Evolutionary conservation across 2,888 invertebrate genomes (phyloP), one percentile per base, ranked within the genome.

Genomic region (Philopedon plagiatum): DNA sequence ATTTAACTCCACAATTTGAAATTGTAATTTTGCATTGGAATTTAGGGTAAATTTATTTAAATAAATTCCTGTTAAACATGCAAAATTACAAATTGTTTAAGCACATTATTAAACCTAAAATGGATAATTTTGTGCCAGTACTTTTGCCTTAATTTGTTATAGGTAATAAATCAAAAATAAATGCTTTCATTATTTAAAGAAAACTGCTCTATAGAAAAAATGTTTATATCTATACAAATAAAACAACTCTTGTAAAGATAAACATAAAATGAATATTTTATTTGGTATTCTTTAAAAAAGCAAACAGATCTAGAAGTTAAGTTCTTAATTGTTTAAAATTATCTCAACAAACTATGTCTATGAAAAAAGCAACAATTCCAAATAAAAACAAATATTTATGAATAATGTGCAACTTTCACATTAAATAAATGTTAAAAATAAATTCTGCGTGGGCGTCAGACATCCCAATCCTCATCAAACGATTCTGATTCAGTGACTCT

Each of bases 51-150:
- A 39, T 15, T 37, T 5, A 58, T 58, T 58, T 34, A 37, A 37
- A 58, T 58, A 58, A 58, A 58, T 58, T 58, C 39, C 39, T 39
- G 18, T 58, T 58, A 19, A 32, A 39, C 39, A 23, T 46, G n/a
- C 23, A 23, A 11, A 23, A 46, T 46, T 2, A 5, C 1, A 23
- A 21, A 21, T 46, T 46, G 9, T 9, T 0, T 7, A 18, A 2
- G 26, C 3, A 5, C 4, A 5, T 5, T 3, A 7, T 26, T 5
- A 7, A 7, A 26, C 26, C 26, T 26, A 26, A n/a, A n/a, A n/a
- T n/a, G n/a, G n/a, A n/a, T n/a, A n/a, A n/a, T n/a, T n/a, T n/a
- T n/a, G n/a, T n/a, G n/a, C n/a, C n/a, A n/a, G n/a, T n/a, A n/a
- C n/a, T n/a, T n/a, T n/a, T n/a, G n/a, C n/a, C n/a, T n/a, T n/a